phyloP scores from a whole-genome alignment of 2,888 invertebrate genomes.

The Ganaspis brasiliensis region DNA sequence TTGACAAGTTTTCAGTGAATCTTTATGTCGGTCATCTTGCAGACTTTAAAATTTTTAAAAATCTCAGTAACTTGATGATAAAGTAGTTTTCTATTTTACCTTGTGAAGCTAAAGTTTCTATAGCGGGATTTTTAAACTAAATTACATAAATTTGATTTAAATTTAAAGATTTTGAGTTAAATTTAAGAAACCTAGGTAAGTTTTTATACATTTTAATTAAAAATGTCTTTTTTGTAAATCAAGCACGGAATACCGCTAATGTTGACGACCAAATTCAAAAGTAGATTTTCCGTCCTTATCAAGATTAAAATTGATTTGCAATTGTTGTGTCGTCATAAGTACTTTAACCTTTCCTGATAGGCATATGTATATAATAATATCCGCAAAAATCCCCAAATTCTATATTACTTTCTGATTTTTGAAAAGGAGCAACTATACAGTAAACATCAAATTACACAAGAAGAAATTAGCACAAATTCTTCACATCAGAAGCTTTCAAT shows the following conservation, averaged over 20 bases:
- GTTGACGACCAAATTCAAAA: conserved; percentile 17
- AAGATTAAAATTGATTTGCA: conserved; percentile 14
- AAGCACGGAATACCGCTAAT: conserved; percentile 20
- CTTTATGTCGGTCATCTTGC: no score
- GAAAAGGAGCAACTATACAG: conserved; percentile 26
- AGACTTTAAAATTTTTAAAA: no score
- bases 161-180: no score
- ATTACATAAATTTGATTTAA: no score
- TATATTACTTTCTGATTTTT: conserved; percentile 16
- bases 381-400: not conserved
- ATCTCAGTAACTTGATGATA: no score
- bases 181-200: not conserved
- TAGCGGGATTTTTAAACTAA: no score
- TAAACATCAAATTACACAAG: not conserved
- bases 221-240: not conserved
- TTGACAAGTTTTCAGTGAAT: no score
- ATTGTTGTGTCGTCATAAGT: conserved; percentile 31
- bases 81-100: no score
- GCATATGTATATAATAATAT: not conserved
- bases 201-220: no score
- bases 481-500: not conserved
- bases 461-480: not conserved
- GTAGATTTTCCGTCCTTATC: conserved; percentile 30
- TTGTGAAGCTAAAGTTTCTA: no score
- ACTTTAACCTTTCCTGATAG: not conserved